Evolutionary conservation across 2,888 invertebrate species (phyloP).

Genomic region (Acanthacorydalis orientalis): DNA sequence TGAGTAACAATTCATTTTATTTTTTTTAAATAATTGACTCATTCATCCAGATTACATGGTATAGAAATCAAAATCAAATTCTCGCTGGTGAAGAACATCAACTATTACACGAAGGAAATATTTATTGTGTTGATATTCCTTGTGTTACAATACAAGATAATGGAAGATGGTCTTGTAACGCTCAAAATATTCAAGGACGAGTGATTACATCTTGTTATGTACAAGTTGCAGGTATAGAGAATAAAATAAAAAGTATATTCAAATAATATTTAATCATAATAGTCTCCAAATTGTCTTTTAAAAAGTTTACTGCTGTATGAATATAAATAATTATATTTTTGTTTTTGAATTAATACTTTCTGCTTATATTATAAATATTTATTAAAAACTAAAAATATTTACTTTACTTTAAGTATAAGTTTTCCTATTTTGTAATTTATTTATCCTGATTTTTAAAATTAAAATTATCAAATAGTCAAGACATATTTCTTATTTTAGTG

Average conservation of each 20-base stretch:
- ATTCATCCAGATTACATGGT: constrained; percentile 60
- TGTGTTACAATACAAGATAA: constrained; percentile 69
- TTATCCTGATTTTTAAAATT: too few species aligned
- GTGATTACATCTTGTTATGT: constrained; percentile 61
- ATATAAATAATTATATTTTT: too few species aligned
- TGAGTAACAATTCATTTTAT: background rate
- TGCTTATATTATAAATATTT: background rate
- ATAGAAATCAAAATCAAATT: constrained; percentile 62
- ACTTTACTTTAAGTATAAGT: too few species aligned
- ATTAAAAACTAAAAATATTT: background rate
- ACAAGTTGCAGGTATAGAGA: constrained; percentile 48
- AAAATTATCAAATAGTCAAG: background rate
- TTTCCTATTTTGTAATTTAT: too few species aligned
- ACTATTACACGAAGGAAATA: constrained; percentile 67
- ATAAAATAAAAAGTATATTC: background rate
- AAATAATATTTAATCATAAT: background rate
- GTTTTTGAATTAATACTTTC: background rate
- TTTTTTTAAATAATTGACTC: background rate
- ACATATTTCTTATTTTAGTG: constrained; percentile 29
- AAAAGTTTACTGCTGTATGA: too few species aligned
- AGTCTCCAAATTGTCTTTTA: background rate
- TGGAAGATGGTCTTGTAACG: constrained; percentile 72
- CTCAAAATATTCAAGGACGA: constrained; percentile 58
- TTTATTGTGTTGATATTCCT: constrained; percentile 69
- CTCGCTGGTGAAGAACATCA: constrained; percentile 58